Conservation (phyloP, 1,140 invertebrate genomes). For the Wasmannia auropunctata region DNA sequence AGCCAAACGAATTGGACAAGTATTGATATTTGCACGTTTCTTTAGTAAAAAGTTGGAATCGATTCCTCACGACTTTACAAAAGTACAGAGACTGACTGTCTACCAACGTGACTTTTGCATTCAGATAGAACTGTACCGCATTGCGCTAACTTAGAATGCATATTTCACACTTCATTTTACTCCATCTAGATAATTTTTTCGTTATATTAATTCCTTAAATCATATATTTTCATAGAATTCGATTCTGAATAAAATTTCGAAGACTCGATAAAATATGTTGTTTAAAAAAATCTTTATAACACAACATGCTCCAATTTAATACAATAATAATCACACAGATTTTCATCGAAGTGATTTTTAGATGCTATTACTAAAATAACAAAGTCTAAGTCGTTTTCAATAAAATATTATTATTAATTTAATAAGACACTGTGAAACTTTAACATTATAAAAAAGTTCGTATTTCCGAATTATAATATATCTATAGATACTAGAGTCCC, state of each 20-base stretch:
- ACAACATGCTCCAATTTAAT: background rate
- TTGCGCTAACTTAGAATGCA: constrained; percentile 10
- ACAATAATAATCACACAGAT: background rate
- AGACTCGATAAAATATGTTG: background rate
- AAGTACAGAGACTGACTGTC: background rate
- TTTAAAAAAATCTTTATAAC: background rate
- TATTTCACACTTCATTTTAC: background rate
- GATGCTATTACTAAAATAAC: background rate
- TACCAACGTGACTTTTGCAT: background rate
- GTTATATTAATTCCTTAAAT: background rate
- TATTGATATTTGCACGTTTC: constrained; percentile 27
- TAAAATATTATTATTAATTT: background rate
- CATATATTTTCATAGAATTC: background rate
- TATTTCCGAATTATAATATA: background rate
- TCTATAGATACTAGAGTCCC: background rate
- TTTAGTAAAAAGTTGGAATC: constrained; percentile 8
- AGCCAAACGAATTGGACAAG: constrained; percentile 20
- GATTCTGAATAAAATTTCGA: background rate
- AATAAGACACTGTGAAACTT: background rate
- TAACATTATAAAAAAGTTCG: background rate
- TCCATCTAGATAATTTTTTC: background rate
- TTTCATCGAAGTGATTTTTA: background rate
- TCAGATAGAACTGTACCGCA: background rate
- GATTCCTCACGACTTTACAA: constrained; percentile 31
- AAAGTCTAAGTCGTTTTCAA: background rate